Percentiles rank a stretch among this genome's conserved stretches.
Evolutionary conservation across 1,140 invertebrate species (phyloP).

Genomic region (Euura saliciscinereae): DNA sequence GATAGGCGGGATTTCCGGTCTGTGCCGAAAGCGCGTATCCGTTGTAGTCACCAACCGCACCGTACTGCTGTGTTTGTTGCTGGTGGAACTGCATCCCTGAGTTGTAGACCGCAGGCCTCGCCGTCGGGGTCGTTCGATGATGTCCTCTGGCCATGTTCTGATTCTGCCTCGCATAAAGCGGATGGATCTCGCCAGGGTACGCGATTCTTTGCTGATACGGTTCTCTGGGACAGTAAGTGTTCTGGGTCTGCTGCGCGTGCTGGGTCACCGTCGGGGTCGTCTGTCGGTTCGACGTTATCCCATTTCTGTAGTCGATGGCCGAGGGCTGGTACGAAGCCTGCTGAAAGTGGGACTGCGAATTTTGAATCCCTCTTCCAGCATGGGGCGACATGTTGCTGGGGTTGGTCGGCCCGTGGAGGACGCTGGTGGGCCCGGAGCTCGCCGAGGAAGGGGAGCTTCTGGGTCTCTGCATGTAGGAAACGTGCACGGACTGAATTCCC

Average conservation of each 20-base stretch:
- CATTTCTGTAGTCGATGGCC: slow-evolving; percentile 53
- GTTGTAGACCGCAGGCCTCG: slow-evolving; percentile 47
- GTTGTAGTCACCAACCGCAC: slow-evolving; percentile 51
- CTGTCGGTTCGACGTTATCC: slow-evolving; percentile 38
- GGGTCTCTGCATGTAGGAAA: slow-evolving; percentile 53
- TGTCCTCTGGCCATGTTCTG: slow-evolving; percentile 37
- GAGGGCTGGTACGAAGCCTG: slow-evolving; percentile 48
- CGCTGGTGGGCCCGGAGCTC: slow-evolving; percentile 35
- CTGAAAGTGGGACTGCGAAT: slow-evolving; percentile 41
- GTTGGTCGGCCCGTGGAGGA: slow-evolving; percentile 40
- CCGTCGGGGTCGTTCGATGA: slow-evolving; percentile 31
- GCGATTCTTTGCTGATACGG: slow-evolving; percentile 46
- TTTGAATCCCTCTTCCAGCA: slow-evolving; percentile 31
- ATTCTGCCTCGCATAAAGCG: slow-evolving; percentile 59
- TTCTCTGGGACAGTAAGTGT: slow-evolving; percentile 48
- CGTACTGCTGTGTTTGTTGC: slow-evolving; percentile 46
- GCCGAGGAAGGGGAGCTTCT: slow-evolving; percentile 55
- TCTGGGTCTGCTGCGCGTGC: slow-evolving; percentile 43
- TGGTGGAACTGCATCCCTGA: slow-evolving; percentile 50
- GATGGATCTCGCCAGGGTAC: slow-evolving; percentile 60
- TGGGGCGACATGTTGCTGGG: slow-evolving; percentile 45
- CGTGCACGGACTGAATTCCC: slow-evolving; percentile 44
- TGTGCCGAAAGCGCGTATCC: slow-evolving; percentile 41
- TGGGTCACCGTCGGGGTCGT: slow-evolving; percentile 36
- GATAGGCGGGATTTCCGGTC: background rate